These are phyloP conservation scores for Rutilus rutilus DNA, from an alignment of 2,113 vertebrate genomes.

Conservation along the genomic window DNA sequence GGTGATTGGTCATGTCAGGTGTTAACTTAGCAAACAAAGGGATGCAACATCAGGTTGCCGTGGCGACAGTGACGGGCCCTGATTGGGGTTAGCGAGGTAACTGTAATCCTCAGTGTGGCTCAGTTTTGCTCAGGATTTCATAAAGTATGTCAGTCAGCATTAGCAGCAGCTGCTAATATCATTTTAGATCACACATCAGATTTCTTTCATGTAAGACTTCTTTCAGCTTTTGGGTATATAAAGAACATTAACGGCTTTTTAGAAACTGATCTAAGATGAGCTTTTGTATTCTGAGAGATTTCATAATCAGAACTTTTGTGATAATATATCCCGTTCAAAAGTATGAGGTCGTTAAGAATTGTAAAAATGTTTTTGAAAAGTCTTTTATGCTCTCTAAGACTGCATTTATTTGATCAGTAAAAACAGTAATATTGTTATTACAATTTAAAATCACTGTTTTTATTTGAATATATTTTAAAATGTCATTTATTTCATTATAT, in stretches of 20 bases:
- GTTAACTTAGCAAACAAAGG: neutral
- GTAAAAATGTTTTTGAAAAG: too few relatives aligned
- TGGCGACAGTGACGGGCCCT: neutral
- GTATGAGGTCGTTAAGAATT: too few relatives aligned
- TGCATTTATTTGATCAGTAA: neutral
- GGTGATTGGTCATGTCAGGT: neutral
- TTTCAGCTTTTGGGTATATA: neutral
- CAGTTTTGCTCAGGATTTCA: constrained; percentile 14
- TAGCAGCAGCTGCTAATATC: neutral
- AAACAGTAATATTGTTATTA: neutral
- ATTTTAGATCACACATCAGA: neutral
- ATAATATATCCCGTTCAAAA: neutral
- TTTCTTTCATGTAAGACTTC: neutral
- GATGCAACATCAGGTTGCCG: constrained; percentile 5
- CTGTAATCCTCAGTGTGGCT: neutral
- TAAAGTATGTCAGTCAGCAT: neutral
- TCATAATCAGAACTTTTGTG: neutral
- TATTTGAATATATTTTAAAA: neutral
- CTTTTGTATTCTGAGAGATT: neutral
- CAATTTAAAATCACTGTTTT: neutral
- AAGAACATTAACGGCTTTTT: neutral
- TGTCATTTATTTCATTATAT: neutral
- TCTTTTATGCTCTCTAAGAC: neutral
- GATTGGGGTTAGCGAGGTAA: neutral
- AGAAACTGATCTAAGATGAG: neutral